Conservation (phyloP, 30 jellyfish, hydroid and myxozoan species). For the Clytia hemisphaerica region DNA sequence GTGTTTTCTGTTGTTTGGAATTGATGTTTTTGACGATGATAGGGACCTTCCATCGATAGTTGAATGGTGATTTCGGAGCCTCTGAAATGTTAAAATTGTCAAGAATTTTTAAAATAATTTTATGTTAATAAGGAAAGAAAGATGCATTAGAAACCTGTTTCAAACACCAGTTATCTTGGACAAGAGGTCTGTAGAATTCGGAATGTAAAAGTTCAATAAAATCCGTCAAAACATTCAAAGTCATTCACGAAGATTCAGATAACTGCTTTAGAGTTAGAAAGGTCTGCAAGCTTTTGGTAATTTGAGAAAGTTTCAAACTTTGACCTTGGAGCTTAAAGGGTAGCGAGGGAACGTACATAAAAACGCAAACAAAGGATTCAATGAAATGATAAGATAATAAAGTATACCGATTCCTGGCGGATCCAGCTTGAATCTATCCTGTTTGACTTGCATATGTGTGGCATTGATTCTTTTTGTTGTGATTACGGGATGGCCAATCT, state of each 20-base stretch:
- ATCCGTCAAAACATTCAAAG: too few species aligned
- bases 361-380: too few species aligned
- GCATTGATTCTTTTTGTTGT: constrained; percentile 18
- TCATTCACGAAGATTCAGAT: too few species aligned
- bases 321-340: too few species aligned
- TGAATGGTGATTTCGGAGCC: constrained; percentile 4
- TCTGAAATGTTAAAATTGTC: neutral
- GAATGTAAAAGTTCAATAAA: too few species aligned
- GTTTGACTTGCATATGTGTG: constrained; percentile 27
- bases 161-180: too few species aligned
- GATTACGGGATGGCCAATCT: constrained; percentile 83
- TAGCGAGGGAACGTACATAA: too few species aligned
- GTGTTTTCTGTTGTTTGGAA: neutral
- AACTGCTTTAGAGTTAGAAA: too few species aligned
- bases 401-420: constrained; percentile 13
- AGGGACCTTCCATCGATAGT: constrained; percentile 65
- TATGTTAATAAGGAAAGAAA: neutral
- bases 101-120: neutral
- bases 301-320: too few species aligned
- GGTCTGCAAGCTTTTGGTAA: too few species aligned
- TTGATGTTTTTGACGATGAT: constrained; percentile 32
- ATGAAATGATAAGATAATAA: too few species aligned
- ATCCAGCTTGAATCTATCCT: constrained; percentile 31
- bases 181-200: too few species aligned
- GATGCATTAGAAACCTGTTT: neutral